Conservation (phyloP, 2,888 invertebrate species). For the Caenorhabditis afra region DNA sequence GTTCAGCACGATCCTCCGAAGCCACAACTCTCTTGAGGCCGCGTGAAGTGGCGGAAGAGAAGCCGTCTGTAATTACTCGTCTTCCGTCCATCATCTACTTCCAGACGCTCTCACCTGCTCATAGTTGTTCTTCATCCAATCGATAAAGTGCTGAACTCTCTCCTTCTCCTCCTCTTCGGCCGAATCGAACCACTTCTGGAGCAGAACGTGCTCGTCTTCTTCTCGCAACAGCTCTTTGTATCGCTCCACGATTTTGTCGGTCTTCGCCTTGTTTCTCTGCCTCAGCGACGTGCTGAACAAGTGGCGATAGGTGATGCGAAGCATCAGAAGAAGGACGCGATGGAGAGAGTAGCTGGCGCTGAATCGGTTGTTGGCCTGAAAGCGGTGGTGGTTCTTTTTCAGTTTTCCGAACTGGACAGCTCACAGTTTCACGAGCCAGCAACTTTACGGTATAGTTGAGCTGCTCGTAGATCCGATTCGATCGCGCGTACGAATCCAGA, state of each 20-base stretch:
- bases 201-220: constrained; percentile 13
- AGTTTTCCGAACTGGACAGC: not conserved
- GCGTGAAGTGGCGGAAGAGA: constrained; percentile 28
- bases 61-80: constrained; percentile 28
- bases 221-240: constrained; percentile 42
- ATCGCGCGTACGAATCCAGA: constrained; percentile 36
- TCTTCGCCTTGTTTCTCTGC: constrained; percentile 1
- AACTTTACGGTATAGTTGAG: constrained; percentile 34
- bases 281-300: constrained; percentile 22
- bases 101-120: constrained; percentile 14
- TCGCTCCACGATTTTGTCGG: constrained; percentile 24
- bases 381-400: not conserved
- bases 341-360: constrained; percentile 13
- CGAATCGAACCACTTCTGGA: constrained; percentile 19
- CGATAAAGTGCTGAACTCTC: constrained; percentile 19
- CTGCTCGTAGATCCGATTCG: constrained; percentile 44
- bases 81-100: not conserved
- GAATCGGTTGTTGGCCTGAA: not conserved
- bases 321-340: constrained; percentile 44
- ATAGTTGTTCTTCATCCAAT: constrained; percentile 48
- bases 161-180: constrained; percentile 34
- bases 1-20: constrained; percentile 48
- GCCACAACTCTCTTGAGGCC: constrained; percentile 39
- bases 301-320: constrained; percentile 43
- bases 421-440: constrained; percentile 17